Base-by-base conservation (phyloP, 2,797 vertebrate genomes). In the Pachyuromys duprasi region DNA sequence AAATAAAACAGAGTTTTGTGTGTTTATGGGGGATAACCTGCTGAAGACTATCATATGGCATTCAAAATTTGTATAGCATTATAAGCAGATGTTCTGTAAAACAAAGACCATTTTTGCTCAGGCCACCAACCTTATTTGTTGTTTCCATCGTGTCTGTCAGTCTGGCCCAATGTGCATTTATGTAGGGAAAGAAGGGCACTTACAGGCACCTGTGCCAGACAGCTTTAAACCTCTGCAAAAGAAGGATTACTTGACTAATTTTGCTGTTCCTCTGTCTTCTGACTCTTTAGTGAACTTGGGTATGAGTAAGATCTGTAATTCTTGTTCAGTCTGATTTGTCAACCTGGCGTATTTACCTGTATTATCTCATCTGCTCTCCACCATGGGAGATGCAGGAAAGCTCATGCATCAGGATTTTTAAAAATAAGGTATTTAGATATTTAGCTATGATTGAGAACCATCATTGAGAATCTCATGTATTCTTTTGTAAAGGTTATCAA, bases 1-100 rank as follows among this genome's bases (percentile, higher is more conserved):
- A 93, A 95, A 63, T 80, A 90, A 93, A 33, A 31, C 14, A 86
- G 24, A 49, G 90, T 20, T 86, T 96, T 87, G 62, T 89, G 24
- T 55, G 57, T 92, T 94, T 92, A 70, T 91, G 57, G 72, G 31
- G 33, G 75, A 74, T 14, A 76, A 36, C 65, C 63, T 95, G 62
- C 75, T 94, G 67, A 57, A 95, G 93, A 63, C 81, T 83, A 33
- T 80, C 83, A 91, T 15, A 78, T 81, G 65, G 84, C n/a, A 49
- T 75, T 14, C 79, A 53, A 72, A 86, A 76, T 90, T 65, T 86
- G 67, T 79, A 78, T 26, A 5, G 8, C 79, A 74, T 93, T 57
- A 82, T 79, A 95, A 92, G 45, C 39, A 91, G 74, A n/a, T 89
- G 45, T 86, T 87, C 63, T 5, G 2, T n/a, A 78, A 74, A 18